Conservation (phyloP, 2,888 invertebrate genomes). For the Phengaris alcon region DNA sequence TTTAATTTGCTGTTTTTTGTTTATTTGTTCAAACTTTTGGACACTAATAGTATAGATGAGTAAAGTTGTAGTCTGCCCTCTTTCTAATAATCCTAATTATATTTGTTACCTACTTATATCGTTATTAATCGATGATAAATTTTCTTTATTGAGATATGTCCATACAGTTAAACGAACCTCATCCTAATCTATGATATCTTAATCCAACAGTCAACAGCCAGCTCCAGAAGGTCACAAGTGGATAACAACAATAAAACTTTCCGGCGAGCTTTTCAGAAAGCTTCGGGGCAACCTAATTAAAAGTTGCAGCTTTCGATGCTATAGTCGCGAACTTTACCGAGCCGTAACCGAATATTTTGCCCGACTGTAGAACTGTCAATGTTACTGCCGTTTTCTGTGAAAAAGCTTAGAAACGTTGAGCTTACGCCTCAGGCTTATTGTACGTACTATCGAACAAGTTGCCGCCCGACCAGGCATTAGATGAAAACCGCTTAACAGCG, state of each 20-base stretch:
- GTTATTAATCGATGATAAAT: no score
- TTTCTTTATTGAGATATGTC: no score
- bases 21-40: no score
- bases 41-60: no score
- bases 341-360: neutral
- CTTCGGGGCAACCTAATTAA: conserved; percentile 21
- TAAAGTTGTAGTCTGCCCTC: no score
- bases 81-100: no score
- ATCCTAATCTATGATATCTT: conserved; percentile 12
- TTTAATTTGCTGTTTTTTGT: no score
- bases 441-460: no score
- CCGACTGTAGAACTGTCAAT: conserved; percentile 1
- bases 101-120: no score
- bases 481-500: no score
- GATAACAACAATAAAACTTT: conserved; percentile 22
- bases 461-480: no score
- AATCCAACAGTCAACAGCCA: conserved; percentile 9
- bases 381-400: neutral
- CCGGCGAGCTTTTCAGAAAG: conserved; percentile 13
- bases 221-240: conserved; percentile 16
- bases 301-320: conserved; percentile 22
- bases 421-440: neutral
- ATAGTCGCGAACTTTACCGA: neutral
- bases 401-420: neutral
- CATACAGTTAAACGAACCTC: neutral